Base-by-base conservation (phyloP, 2,113 vertebrate genomes). In the Centropristis striata region DNA sequence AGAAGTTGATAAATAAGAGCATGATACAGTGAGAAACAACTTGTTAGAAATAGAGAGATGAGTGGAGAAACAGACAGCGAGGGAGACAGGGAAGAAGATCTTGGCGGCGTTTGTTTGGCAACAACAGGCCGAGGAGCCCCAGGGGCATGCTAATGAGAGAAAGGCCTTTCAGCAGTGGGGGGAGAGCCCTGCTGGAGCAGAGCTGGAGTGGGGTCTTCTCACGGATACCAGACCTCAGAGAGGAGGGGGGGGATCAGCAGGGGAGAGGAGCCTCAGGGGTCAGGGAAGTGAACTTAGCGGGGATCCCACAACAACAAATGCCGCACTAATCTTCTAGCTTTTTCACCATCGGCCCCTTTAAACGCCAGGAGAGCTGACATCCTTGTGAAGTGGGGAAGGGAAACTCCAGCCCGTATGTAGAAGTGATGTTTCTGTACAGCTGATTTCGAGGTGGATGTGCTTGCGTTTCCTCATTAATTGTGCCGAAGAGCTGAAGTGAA, bases 211-310 rank as follows among this genome's bases (percentile, higher is more conserved):
- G 86, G 87, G 86, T 84, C 90, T 94, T 93, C 92, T 93, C 92
- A 93, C 88, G 86, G 89, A 93, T 85, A 85, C 85, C 78, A 90
- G 87, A 90, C 84, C 81, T 86, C 76, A 72, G 86, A 86, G 78
- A 85, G 76, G 81, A 82, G 78, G 80, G 32, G 32, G 32, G 86
- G 88, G 82, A 42, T 54, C 75, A 76, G 83, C 64, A 71, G 87
- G 79, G 75, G 78, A 66, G 79, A 90, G 79, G 83, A 78, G 87
- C 88, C 86, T 87, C 60, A 42, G 91, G 91, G 92, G 91, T 92
- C 89, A 92, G 91, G 93, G 93, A 93, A 92, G 91, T 88, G 89
- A 93, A 92, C 89, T 92, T 92, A 91, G 88, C 58, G 37, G 88
- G 91, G 89, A 90, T 91, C 92, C 90, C 90, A 92, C 88, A 90